phyloP scores from a whole-genome alignment of 2,113 vertebrate genomes.

The Tetrao urogallus region DNA sequence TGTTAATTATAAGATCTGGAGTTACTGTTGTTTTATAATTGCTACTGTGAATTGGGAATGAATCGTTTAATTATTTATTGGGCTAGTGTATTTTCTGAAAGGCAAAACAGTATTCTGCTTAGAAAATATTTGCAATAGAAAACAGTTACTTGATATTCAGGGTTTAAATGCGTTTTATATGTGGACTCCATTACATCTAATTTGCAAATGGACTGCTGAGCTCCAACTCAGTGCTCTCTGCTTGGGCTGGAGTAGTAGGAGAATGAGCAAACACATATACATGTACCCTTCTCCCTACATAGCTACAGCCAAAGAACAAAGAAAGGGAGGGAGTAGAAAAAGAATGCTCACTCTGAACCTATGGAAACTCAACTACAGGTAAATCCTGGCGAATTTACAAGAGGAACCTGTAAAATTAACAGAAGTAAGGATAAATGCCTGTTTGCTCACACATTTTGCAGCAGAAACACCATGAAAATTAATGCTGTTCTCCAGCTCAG shows the following conservation, averaged over 20 bases:
- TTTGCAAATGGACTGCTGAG: background rate
- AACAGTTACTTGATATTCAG: background rate
- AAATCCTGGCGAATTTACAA: background rate
- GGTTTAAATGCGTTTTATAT: background rate
- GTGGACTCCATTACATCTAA: background rate
- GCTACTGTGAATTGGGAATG: conserved; percentile 47
- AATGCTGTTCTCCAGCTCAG: background rate
- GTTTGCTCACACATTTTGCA: background rate
- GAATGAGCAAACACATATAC: background rate
- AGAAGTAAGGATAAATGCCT: background rate
- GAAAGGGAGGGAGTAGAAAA: background rate
- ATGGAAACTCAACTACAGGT: background rate
- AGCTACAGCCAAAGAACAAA: background rate
- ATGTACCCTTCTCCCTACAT: rapidly evolving
- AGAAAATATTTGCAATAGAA: conserved; percentile 10
- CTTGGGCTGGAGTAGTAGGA: background rate
- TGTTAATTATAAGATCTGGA: conserved; percentile 39
- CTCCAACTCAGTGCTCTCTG: background rate
- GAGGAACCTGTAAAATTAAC: background rate
- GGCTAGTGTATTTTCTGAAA: conserved; percentile 5
- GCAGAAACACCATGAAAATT: background rate
- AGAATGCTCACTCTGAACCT: background rate
- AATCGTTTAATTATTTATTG: conserved; percentile 55
- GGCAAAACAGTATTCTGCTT: background rate
- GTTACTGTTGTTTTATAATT: conserved; percentile 40